Conservation (phyloP, 2,113 vertebrate genomes). For the Platanista minor region DNA sequence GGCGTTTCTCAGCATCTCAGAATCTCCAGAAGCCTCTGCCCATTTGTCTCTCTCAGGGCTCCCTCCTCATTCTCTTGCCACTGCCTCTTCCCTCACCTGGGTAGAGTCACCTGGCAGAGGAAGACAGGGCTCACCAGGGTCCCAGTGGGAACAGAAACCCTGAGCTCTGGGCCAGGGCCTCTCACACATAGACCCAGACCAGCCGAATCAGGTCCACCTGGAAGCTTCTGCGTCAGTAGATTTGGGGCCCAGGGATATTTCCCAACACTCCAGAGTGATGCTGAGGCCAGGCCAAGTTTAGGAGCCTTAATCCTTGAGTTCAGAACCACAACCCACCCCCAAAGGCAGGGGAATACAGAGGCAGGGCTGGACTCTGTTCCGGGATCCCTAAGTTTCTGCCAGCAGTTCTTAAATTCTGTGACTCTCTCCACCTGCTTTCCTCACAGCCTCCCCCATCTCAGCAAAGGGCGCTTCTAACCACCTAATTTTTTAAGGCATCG, state of each 20-base stretch:
- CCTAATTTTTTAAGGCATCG: background rate
- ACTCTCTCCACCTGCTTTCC: background rate
- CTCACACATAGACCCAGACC: rapidly evolving
- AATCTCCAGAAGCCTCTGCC: background rate
- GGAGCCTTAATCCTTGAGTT: background rate
- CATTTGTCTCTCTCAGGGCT: background rate
- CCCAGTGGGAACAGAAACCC: background rate
- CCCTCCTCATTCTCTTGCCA: background rate
- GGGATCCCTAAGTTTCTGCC: background rate
- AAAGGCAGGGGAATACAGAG: background rate
- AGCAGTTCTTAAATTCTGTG: background rate
- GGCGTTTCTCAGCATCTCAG: background rate
- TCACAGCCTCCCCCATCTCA: background rate
- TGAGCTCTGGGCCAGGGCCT: background rate
- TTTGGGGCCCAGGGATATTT: background rate
- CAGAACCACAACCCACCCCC: background rate
- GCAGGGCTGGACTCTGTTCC: background rate
- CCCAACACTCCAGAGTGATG: background rate
- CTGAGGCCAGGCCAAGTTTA: background rate
- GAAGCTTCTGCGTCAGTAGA: background rate
- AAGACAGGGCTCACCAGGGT: background rate
- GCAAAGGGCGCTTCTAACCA: background rate
- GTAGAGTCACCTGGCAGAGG: background rate
- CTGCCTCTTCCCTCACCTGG: background rate
- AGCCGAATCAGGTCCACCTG: background rate